Evolutionary conservation across 1,140 invertebrate species (phyloP).

Genomic region (Tribolium castaneum): DNA sequence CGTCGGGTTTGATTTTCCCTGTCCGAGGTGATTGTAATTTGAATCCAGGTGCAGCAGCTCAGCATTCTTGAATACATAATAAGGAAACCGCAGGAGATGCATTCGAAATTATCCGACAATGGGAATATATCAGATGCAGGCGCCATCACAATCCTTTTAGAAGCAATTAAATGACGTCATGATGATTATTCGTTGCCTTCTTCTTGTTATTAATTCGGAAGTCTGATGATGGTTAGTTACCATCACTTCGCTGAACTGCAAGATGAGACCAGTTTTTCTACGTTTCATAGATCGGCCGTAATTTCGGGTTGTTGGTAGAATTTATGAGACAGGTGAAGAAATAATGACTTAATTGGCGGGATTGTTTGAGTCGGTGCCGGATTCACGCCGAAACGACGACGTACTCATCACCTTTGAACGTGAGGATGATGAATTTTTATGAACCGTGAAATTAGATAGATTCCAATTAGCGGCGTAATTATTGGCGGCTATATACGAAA

Average conservation of each 20-base stretch:
- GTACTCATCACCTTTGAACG: constrained; percentile 25
- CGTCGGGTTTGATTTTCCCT: neutral
- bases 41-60: neutral
- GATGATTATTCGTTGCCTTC: constrained; percentile 1
- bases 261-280: constrained; percentile 1
- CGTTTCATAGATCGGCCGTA: neutral
- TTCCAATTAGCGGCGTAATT: neutral
- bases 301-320: constrained; percentile 34
- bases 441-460: constrained; percentile 21
- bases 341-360: constrained; percentile 41
- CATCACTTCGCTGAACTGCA: constrained; percentile 6
- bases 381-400: constrained; percentile 19
- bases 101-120: constrained; percentile 8
- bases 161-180: constrained; percentile 5
- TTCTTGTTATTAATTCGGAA: constrained; percentile 1
- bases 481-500: neutral
- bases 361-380: constrained; percentile 23
- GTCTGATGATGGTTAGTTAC: neutral
- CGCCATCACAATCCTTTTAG: neutral
- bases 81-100: constrained; percentile 12
- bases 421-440: constrained; percentile 29
- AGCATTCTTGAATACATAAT: constrained; percentile 8
- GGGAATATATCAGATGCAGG: neutral
- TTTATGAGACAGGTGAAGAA: constrained; percentile 41
- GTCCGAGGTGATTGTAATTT: neutral